phyloP scores from a whole-genome alignment of 2,113 vertebrate species.

The Pygoscelis adeliae region DNA sequence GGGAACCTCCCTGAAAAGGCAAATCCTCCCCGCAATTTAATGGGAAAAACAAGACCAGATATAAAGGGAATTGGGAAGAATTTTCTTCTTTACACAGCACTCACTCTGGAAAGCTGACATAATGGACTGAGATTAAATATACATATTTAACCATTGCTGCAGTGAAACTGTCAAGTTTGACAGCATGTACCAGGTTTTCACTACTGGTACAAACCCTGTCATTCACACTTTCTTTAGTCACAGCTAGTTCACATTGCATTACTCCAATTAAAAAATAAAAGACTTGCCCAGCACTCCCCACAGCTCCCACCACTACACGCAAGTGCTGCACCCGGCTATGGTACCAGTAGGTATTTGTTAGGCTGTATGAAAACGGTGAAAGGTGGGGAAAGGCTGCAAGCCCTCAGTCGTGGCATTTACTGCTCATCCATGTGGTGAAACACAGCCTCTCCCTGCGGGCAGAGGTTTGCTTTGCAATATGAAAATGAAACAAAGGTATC shows the following conservation, averaged over 20 bases:
- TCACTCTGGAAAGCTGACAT: background rate
- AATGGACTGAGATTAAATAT: background rate
- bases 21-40: background rate
- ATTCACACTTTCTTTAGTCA: background rate
- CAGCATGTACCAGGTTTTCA: background rate
- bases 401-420: background rate
- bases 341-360: background rate
- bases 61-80: background rate
- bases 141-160: background rate
- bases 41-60: background rate
- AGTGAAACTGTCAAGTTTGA: background rate
- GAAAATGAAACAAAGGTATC: fast-evolving
- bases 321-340: fast-evolving
- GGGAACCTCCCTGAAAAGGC: background rate
- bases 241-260: fast-evolving
- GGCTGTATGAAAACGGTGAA: background rate
- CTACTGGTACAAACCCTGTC: fast-evolving
- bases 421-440: fast-evolving
- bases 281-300: background rate
- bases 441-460: background rate
- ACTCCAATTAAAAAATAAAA: background rate
- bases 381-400: background rate
- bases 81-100: background rate
- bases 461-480: background rate
- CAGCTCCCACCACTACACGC: background rate